Base-by-base conservation (phyloP, 2,888 invertebrate species). In the Xylocampa areola region DNA sequence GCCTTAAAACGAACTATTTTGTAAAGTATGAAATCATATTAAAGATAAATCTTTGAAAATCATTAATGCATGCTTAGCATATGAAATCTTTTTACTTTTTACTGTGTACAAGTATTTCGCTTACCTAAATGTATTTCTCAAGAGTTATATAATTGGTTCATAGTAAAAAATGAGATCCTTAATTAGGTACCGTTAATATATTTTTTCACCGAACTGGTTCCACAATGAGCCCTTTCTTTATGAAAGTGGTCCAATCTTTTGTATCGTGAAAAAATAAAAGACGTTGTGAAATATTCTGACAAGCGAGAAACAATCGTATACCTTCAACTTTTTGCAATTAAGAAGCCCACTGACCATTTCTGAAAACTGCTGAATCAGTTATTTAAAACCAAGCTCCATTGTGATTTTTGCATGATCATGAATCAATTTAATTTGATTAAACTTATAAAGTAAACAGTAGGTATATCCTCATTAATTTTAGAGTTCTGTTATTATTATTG, bases 181-280 rank as follows among this genome's bases (percentile, higher is more conserved):
- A 84, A 84, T 84, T 81, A 80, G 75, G 75, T 73, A 73, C 79
- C 77, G 77, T 84, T 84, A 83, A 80, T 81, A 68, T 80, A 65
- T 80, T 72, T 77, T 73, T 81, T 74, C 74, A 41, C 55, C 45
- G 73, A 80, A 84, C 82, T 64, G 78, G 82, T 82, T 82, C 48
- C 68, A 76, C 78, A 77, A 76, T 77, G 57, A 66, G 76, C 79
- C 73, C 78, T 73, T 71, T 73, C 69, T 68, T 54, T 57, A 64
- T 70, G 84, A 84, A 84, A 83, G 83, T 82, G 75, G 84, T 76
- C 64, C 81, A 71, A 61, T 71, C 79, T 77, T 82, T 83, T 83
- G 83, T 83, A 74, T 68, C 73, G 71, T 33, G 73, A 63, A 69
- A 72, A 79, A 77, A 78, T 81, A 82, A 82, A 77, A 79, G 76